Evolutionary conservation across 2,113 vertebrate species (phyloP), one percentile per base, ranked within the genome.

Genomic region (Protomyctophum bolini): DNA sequence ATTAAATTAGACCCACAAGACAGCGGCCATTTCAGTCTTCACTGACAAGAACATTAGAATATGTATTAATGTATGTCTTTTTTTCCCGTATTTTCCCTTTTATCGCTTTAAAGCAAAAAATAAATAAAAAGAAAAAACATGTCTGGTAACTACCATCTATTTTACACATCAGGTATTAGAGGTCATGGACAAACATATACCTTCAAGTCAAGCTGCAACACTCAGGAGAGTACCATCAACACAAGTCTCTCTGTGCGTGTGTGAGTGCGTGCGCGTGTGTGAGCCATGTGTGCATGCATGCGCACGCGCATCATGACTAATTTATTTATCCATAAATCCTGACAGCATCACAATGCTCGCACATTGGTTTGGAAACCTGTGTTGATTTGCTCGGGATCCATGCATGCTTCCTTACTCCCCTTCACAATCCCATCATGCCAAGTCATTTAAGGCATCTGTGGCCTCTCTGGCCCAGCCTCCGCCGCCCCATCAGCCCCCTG

Each of bases 361-460:
- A 67, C 52, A 71, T 82, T 66, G 70, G 72, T 6, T 46, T 68
- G 10, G 77, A 82, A 83, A 83, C 70, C 73, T 71, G 75, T 81
- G 87, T 84, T 79, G 87, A 88, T 92, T 88, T 88, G 83, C 82
- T 89, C 79, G 80, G 68, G 47, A 89, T 75, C 72, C 67, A 51
- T 83, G 86, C 85, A 51, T 83, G 86, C 85, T 87, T 80, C 74
- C 81, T 60, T 68, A 49, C 33, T 77, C 81, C 81, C 81, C 70
- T 77, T 52, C 62, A 0, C 77, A 70, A 78, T 87, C 88, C 84
- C 91, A 92, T 92, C 89, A 90, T 84, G 91, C 89, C 88, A 88
- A 91, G 86, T 91, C 87, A 83, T 92, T 93, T 91, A 86, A 91
- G 87, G 88, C 90, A 90, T 93, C 89, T 91, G 91, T 89, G 89